phyloP scores from a whole-genome alignment of 2,797 vertebrate genomes.

The Xiphophorus birchmanni region DNA sequence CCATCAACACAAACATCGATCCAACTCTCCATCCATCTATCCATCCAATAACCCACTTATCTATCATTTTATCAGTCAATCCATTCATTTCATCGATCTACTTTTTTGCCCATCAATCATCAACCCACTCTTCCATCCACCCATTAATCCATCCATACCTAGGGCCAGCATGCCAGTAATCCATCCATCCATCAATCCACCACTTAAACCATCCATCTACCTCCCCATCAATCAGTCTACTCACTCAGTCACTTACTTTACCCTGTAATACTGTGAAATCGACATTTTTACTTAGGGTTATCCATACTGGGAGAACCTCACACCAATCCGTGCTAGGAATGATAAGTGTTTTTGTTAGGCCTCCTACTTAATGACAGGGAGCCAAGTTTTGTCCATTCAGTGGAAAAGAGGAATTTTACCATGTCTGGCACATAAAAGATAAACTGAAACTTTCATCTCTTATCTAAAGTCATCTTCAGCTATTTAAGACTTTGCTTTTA shows the following conservation, averaged over 20 bases:
- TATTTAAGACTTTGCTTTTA: background rate
- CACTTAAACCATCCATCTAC: background rate
- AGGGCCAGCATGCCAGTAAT: background rate
- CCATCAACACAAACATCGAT: too few species aligned
- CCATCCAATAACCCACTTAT: background rate
- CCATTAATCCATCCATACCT: background rate
- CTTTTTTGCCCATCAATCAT: background rate
- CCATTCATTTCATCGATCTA: background rate
- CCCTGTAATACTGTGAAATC: background rate
- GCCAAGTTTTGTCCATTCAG: background rate
- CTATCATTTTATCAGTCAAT: background rate
- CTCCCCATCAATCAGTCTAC: background rate
- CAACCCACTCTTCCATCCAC: background rate
- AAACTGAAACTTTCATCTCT: background rate
- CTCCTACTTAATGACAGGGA: background rate
- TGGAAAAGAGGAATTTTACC: background rate
- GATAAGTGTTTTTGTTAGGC: background rate
- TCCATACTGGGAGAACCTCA: background rate
- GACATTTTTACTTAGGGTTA: background rate
- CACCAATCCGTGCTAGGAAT: background rate
- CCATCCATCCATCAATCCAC: background rate
- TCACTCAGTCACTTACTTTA: background rate
- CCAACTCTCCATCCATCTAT: background rate
- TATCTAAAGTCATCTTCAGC: background rate
- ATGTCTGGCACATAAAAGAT: background rate